Percentiles rank a stretch among this genome's conserved stretches.
Evolutionary conservation across 1,140 invertebrate genomes (phyloP).

Genomic region (Lanistes nyassanus): DNA sequence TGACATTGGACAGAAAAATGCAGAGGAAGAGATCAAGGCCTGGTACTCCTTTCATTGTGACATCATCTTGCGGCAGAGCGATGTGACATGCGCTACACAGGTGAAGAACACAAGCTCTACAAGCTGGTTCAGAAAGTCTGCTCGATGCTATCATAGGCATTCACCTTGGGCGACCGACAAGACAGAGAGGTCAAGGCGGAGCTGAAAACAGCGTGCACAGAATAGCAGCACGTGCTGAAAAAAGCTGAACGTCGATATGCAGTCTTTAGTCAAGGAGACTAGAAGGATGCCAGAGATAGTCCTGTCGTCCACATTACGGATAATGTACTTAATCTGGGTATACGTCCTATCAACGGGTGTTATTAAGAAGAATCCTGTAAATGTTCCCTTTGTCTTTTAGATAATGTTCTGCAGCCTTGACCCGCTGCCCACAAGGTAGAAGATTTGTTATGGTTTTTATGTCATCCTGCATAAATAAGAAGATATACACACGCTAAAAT

Average conservation of each 20-base stretch:
- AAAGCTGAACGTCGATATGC: not conserved
- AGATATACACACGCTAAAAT: too few relatives aligned
- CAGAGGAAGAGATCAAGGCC: not conserved
- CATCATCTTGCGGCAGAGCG: not conserved
- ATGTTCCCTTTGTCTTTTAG: too few relatives aligned
- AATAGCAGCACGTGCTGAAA: not conserved
- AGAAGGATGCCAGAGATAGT: too few relatives aligned
- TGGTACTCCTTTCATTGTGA: not conserved
- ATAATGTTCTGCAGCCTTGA: too few relatives aligned
- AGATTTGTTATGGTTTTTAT: too few relatives aligned
- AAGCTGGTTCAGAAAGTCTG: not conserved
- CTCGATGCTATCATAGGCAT: not conserved
- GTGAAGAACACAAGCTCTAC: not conserved
- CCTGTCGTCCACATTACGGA: too few relatives aligned
- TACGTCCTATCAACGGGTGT: too few relatives aligned
- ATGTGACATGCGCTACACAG: not conserved
- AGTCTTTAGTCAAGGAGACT: too few relatives aligned
- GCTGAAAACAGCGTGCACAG: not conserved
- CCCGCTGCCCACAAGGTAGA: too few relatives aligned
- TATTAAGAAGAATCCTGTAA: too few relatives aligned
- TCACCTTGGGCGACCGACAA: not conserved
- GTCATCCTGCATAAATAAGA: too few relatives aligned
- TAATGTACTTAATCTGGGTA: too few relatives aligned
- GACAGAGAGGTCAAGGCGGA: not conserved
- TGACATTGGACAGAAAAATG: not conserved